Evolutionary conservation across 2,888 invertebrate genomes (phyloP).

Genomic region (Luffia ferchaultella): DNA sequence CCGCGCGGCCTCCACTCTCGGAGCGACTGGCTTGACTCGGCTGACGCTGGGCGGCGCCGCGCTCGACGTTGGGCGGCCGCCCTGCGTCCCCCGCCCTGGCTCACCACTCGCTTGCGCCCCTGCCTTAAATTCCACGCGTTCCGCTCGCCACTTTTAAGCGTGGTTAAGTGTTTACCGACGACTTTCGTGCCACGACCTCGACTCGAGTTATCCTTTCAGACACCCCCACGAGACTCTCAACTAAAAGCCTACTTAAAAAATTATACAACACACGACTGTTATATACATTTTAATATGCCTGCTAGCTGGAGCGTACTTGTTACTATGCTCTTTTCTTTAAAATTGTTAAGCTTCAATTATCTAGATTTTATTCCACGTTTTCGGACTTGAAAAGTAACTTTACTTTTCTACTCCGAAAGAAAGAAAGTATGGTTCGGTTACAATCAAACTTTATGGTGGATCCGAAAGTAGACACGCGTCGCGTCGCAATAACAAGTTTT

Average conservation of each 20-base stretch:
- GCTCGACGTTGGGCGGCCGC: conserved; percentile 42
- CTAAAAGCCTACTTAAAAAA: background rate
- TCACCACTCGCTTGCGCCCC: conserved; percentile 32
- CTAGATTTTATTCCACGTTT: too few species aligned
- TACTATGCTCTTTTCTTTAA: too few species aligned
- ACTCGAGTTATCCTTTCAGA: background rate
- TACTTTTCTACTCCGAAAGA: too few species aligned
- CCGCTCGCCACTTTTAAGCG: conserved; percentile 30
- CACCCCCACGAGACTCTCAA: background rate
- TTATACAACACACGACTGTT: too few species aligned
- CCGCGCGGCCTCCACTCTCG: background rate
- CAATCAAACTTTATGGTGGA: too few species aligned
- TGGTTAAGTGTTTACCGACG: conserved; percentile 3
- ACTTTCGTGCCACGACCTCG: background rate
- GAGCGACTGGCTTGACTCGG: conserved; percentile 17
- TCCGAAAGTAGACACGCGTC: too few species aligned
- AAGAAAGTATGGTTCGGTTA: too few species aligned
- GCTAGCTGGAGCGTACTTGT: too few species aligned
- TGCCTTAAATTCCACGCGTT: conserved; percentile 38
- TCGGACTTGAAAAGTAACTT: too few species aligned
- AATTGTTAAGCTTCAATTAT: too few species aligned
- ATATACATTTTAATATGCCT: too few species aligned
- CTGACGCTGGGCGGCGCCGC: conserved; percentile 21
- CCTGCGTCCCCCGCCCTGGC: conserved; percentile 24
- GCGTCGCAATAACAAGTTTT: too few species aligned